Base-by-base conservation (phyloP, 2,797 vertebrate genomes). In the Diplodus puntazzo region DNA sequence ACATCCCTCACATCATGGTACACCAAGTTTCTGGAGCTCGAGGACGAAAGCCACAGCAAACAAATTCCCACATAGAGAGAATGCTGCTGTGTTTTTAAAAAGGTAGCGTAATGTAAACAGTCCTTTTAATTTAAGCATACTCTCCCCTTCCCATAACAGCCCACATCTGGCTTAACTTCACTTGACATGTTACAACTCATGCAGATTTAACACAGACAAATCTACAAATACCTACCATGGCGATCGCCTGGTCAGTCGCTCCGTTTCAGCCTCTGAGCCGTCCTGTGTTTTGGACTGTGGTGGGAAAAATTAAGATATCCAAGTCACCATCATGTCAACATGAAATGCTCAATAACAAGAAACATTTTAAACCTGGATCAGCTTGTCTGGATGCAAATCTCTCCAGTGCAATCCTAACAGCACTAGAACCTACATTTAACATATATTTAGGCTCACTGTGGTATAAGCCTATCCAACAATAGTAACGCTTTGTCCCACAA, bases 241-340 rank as follows among this genome's bases (percentile, higher is more conserved):
- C 71, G 96, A 94, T 80, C 96, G 93, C 60, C 96, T 94, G 71
- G 92, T 94, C 80, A 97, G 92, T 75, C 94, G 93, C 61, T 99
- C 97, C 0, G 69, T 82, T 25, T 94, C 97, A 0, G 86, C 79
- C 64, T 97, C 97, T 0, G 93, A 77, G 0, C 79, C 59, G 43
- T 97, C 96, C 0, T 84, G 90, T 48, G 91, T 42, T 81, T 95
- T 96, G 57, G 86, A 49, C 95, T 96, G 90, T 61, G 69, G 17
- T 23, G 71, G 39, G n/a, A 73, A 80, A 39, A 81, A 45, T 27
- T 1, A 78, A 58, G 77, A 2, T 48, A 50, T n/a, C 10, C 13
- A 4, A 71, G 0, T 78, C 18, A 59, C 1, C 1, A 68, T 66
- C 13, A 59, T 45, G 10, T 10, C 10, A 27, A 46, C 1, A 54